Evolutionary conservation across 2,797 vertebrate genomes (phyloP).

Genomic region (Aselliscus stoliczkanus): DNA sequence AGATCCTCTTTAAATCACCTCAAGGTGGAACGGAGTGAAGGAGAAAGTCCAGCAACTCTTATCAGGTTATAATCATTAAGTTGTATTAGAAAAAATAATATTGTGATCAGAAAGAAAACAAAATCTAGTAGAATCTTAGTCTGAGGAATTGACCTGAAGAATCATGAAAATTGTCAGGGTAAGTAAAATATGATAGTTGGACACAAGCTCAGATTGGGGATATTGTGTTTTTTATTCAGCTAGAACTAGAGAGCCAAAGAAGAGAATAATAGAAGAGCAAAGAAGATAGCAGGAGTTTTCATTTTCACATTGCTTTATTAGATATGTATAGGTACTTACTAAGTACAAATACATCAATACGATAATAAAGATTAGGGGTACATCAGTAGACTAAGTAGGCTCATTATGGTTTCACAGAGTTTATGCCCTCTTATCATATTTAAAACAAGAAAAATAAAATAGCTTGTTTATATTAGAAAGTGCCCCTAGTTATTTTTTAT

Average conservation of each 20-base stretch:
- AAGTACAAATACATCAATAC: background rate
- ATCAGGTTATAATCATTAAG: background rate
- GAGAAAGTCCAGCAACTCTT: background rate
- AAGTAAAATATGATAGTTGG: background rate
- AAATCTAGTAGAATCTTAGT: background rate
- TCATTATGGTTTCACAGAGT: background rate
- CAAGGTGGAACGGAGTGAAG: background rate
- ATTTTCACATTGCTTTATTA: background rate
- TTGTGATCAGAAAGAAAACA: background rate
- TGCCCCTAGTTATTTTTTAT: background rate
- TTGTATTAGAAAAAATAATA: background rate
- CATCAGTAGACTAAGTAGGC: background rate
- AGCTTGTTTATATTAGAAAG: background rate
- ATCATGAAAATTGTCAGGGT: background rate
- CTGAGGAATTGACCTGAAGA: background rate
- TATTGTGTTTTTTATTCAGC: background rate
- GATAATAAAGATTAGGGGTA: background rate
- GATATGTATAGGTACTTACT: background rate
- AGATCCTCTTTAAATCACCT: background rate
- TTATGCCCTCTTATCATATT: background rate
- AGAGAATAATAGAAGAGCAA: background rate
- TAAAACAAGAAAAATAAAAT: background rate
- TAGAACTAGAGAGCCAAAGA: background rate
- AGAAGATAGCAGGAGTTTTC: background rate
- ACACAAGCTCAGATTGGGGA: background rate